Evolutionary conservation across 2,113 vertebrate species (phyloP).

Genomic region (Calonectris borealis): DNA sequence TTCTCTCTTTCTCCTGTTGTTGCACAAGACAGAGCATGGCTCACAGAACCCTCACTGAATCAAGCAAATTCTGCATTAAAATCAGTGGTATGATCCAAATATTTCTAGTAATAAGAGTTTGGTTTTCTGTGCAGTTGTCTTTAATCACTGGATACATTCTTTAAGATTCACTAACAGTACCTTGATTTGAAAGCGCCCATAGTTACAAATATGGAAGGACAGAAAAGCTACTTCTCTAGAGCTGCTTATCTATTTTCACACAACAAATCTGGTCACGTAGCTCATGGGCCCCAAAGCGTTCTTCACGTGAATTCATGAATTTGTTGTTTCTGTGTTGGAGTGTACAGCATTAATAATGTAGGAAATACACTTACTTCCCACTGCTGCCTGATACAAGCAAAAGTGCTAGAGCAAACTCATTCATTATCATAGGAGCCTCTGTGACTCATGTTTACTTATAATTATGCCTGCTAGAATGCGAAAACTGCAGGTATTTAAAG

Average conservation of each 20-base stretch:
- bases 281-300: neutral
- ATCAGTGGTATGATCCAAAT: neutral
- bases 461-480: neutral
- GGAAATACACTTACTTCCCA: neutral
- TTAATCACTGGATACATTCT: neutral
- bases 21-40: neutral
- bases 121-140: neutral
- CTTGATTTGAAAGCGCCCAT: neutral
- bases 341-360: neutral
- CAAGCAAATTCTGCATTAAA: neutral
- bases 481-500: conserved; percentile 3
- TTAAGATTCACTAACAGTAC: neutral
- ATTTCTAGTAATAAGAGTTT: neutral
- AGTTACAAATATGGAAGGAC: neutral
- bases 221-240: neutral
- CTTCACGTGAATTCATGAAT: neutral
- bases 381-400: neutral
- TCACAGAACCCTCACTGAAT: neutral
- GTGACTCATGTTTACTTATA: conserved; percentile 20
- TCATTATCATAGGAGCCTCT: neutral
- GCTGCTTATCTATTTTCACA: neutral
- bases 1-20: neutral
- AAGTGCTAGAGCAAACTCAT: neutral
- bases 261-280: neutral
- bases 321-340: neutral